A percentile compares a stretch with the other conserved stretches of the same genome.
These are phyloP conservation scores for Bubo blakistoni DNA, from an alignment of 2,113 vertebrate genomes.

Conservation along the genomic window DNA sequence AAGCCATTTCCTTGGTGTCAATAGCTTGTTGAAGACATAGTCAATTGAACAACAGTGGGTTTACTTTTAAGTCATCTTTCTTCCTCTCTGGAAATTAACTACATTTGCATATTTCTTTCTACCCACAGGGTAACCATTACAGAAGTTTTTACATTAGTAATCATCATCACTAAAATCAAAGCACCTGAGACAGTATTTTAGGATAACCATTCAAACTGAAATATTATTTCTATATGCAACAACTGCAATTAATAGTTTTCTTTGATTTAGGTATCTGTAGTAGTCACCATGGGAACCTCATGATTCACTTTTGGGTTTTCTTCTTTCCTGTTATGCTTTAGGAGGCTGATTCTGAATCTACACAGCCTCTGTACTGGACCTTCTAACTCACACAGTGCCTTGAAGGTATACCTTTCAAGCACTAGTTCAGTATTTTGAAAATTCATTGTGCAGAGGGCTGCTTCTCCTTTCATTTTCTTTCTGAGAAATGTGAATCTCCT, in stretches of 20 bases:
- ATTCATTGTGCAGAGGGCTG: not conserved
- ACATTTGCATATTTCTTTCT: not conserved
- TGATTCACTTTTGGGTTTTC: not conserved
- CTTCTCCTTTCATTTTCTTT: conserved; percentile 51
- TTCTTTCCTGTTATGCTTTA: not conserved
- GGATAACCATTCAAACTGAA: not conserved
- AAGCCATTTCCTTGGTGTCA: not conserved
- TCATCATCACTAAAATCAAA: not conserved
- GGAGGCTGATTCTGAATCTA: not conserved
- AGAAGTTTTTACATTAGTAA: not conserved
- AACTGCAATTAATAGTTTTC: not conserved
- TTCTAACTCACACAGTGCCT: not conserved
- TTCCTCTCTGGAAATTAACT: conserved; percentile 5
- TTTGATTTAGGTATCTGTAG: not conserved
- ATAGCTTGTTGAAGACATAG: not conserved
- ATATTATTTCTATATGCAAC: not conserved
- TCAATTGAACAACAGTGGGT: not conserved
- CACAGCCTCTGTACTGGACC: not conserved
- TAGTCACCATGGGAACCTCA: not conserved
- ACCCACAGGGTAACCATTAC: not conserved
- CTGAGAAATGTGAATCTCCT: conserved; percentile 14
- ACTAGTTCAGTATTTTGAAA: not conserved
- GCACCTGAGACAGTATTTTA: conserved; percentile 2
- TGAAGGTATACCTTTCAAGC: not conserved
- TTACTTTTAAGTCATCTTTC: conserved; percentile 13